phyloP scores from a whole-genome alignment of 2,797 vertebrate species.

The Florisuga fusca region DNA sequence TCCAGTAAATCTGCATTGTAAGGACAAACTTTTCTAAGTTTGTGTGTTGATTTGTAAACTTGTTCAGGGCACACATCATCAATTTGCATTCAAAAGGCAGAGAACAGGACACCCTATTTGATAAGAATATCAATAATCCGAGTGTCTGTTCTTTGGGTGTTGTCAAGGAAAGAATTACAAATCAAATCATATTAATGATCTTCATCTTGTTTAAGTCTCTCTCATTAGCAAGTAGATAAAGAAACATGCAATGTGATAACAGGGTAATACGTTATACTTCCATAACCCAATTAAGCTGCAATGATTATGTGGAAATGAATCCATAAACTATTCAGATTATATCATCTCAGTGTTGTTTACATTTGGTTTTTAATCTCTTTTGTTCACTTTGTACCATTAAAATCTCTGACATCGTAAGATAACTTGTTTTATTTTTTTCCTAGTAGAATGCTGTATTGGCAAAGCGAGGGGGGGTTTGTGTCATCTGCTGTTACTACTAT shows the following conservation, averaged over 20 bases:
- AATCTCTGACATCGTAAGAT: neutral
- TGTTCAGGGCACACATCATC: neutral
- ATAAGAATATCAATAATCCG: neutral
- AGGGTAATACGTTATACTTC: neutral
- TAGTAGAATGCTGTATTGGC: neutral
- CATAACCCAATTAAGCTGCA: slow-evolving; percentile 2
- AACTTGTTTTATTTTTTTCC: neutral
- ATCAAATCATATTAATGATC: slow-evolving; percentile 16
- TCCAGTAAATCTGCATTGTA: neutral
- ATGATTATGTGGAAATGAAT: slow-evolving; percentile 48
- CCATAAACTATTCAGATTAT: slow-evolving; percentile 14
- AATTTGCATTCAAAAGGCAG: slow-evolving; percentile 7
- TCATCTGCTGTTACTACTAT: neutral
- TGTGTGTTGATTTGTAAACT: neutral
- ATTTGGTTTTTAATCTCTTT: slow-evolving; percentile 27
- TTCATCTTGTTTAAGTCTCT: slow-evolving; percentile 45
- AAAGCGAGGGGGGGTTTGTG: neutral
- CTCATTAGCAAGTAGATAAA: slow-evolving; percentile 36
- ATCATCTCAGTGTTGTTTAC: neutral
- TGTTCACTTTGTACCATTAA: neutral
- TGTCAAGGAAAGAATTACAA: slow-evolving; percentile 33
- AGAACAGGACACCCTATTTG: neutral
- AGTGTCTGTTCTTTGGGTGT: neutral
- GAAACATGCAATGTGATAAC: neutral
- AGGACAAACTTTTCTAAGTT: neutral